Percentiles rank a stretch among this genome's conserved stretches.
phyloP scores from a whole-genome alignment of 2,113 vertebrate genomes.

The human (Homo sapiens) region DNA sequence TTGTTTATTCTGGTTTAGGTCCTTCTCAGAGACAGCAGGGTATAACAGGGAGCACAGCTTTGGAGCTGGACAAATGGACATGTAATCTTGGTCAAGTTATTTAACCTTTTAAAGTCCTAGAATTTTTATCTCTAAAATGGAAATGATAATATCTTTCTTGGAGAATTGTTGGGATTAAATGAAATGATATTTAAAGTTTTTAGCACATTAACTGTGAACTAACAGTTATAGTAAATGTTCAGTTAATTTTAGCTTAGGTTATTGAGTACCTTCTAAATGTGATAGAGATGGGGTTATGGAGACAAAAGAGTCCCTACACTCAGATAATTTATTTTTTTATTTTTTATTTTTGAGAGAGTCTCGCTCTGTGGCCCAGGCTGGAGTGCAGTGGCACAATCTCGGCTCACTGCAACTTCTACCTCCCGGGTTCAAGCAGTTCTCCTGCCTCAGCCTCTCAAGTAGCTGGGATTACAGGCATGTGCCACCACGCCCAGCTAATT shows the following conservation, averaged over 20 bases:
- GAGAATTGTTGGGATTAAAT: constrained; percentile 36
- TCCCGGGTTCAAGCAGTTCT: too few species aligned
- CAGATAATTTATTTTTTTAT: not conserved
- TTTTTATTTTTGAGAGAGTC: too few species aligned
- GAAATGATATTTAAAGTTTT: constrained; percentile 48
- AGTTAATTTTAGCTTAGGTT: constrained; percentile 33
- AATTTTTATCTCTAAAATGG: constrained; percentile 4
- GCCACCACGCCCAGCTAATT: too few species aligned
- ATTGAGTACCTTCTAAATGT: not conserved
- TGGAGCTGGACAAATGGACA: not conserved
- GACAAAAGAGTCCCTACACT: not conserved
- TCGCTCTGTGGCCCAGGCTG: too few species aligned
- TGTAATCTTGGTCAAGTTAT: not conserved
- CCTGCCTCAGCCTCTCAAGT: too few species aligned
- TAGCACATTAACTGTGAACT: constrained; percentile 13
- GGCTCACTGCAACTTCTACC: too few species aligned
- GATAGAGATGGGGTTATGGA: not conserved
- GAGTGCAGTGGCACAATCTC: too few species aligned
- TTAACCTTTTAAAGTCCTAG: not conserved
- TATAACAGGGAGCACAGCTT: not conserved
- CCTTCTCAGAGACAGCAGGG: not conserved
- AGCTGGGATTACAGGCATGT: too few species aligned
- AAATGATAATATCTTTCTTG: constrained; percentile 21
- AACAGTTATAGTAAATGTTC: not conserved
- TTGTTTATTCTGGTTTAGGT: constrained; percentile 15